phyloP scores from a whole-genome alignment of 1,140 invertebrate genomes.

The Drosophila parabipectinata region DNA sequence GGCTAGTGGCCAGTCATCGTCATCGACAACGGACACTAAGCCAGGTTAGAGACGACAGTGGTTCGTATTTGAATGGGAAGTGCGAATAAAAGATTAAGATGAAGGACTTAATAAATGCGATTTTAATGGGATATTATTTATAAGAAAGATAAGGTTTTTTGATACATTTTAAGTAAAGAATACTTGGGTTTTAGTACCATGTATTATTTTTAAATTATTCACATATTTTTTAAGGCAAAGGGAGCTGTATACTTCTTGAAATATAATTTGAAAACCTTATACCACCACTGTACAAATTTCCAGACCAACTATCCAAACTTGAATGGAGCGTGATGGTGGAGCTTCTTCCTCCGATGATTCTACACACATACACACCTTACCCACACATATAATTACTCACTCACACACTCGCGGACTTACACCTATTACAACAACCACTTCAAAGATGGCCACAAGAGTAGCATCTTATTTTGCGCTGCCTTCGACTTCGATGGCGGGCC shows the following conservation, averaged over 20 bases:
- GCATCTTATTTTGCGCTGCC: constrained; percentile 73
- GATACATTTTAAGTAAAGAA: neutral
- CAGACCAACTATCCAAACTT: constrained; percentile 69
- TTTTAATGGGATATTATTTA: neutral
- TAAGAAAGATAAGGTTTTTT: neutral
- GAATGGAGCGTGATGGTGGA: constrained; percentile 73
- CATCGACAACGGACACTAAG: constrained; percentile 36
- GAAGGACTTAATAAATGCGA: neutral
- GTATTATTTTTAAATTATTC: neutral
- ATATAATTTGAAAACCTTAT: too few species aligned
- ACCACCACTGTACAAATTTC: constrained; percentile 47
- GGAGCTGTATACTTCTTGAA: too few species aligned
- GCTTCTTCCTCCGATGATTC: constrained; percentile 57
- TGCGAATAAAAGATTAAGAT: neutral
- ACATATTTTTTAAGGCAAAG: neutral
- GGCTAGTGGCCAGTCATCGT: constrained; percentile 70
- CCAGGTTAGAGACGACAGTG: constrained; percentile 24
- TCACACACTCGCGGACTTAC: constrained; percentile 18
- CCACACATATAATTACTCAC: constrained; percentile 15
- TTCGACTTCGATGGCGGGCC: constrained; percentile 71
- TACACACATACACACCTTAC: constrained; percentile 19
- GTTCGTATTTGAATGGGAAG: constrained; percentile 7
- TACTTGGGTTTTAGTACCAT: neutral
- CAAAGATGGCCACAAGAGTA: constrained; percentile 80
- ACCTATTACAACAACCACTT: constrained; percentile 76